Evolutionary conservation across 2,113 vertebrate genomes (phyloP).

Genomic region (Pandion haliaetus): DNA sequence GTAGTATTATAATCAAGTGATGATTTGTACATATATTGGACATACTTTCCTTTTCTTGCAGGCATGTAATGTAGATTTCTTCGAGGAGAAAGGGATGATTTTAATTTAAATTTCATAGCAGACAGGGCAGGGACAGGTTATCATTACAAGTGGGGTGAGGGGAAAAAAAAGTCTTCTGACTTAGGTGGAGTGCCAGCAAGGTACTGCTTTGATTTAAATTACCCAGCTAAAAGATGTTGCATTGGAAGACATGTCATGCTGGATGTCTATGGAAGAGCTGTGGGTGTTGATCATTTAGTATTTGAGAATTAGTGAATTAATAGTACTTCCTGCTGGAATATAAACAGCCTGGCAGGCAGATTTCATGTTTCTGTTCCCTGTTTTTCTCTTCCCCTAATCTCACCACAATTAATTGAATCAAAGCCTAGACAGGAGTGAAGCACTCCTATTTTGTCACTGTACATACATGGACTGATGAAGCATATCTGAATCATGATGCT

Average conservation of each 20-base stretch:
- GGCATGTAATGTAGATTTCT: not conserved
- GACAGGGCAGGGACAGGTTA: not conserved
- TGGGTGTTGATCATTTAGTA: not conserved
- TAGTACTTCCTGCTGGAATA: not conserved
- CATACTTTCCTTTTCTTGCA: not conserved
- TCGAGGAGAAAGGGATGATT: not conserved
- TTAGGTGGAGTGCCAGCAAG: not conserved
- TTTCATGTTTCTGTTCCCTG: not conserved
- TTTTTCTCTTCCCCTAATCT: slow-evolving; percentile 20
- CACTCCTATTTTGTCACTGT: not conserved
- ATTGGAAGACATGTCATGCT: not conserved
- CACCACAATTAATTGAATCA: not conserved
- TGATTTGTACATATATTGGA: not conserved
- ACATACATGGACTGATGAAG: not conserved
- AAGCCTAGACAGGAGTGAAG: not conserved
- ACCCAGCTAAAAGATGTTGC: not conserved
- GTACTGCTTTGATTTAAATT: not conserved
- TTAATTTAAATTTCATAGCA: not conserved
- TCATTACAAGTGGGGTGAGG: not conserved
- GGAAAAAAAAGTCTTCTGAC: not conserved
- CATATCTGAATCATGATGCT: not conserved
- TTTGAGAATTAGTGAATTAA: not conserved
- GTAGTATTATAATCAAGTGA: not conserved
- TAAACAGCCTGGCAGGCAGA: not conserved
- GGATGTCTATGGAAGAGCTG: not conserved